Evolutionary conservation across 1,140 invertebrate genomes (phyloP).

Genomic region (Rhynchophorus ferrugineus): DNA sequence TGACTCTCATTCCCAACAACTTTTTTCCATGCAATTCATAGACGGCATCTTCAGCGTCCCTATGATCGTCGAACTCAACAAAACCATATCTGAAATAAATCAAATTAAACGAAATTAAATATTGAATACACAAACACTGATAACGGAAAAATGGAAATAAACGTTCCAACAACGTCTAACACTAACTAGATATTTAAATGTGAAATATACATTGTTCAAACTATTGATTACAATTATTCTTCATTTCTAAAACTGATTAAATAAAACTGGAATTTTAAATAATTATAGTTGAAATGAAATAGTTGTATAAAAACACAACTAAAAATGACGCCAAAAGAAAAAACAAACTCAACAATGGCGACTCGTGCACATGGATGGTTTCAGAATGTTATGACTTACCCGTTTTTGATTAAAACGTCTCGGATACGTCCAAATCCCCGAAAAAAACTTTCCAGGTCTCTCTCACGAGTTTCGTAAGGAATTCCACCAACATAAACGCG

Average conservation of each 20-base stretch:
- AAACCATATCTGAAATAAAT: slow-evolving; percentile 71
- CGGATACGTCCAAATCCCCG: slow-evolving; percentile 18
- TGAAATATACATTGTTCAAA: too few species aligned
- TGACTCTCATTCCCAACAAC: slow-evolving; percentile 83
- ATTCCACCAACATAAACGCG: slow-evolving; percentile 22
- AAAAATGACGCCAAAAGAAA: too few species aligned
- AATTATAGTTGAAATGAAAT: too few species aligned
- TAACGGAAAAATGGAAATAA: neutral
- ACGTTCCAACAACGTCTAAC: neutral
- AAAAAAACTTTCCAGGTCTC: slow-evolving; percentile 21
- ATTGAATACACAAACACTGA: neutral
- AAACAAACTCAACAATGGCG: neutral
- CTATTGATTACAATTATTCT: too few species aligned
- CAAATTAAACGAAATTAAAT: neutral
- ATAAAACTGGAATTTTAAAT: too few species aligned
- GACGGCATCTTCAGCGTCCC: slow-evolving; percentile 95
- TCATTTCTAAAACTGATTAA: too few species aligned
- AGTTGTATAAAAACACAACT: too few species aligned
- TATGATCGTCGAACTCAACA: slow-evolving; percentile 95
- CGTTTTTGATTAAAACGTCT: slow-evolving; percentile 21
- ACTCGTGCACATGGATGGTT: slow-evolving; percentile 8
- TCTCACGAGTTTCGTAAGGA: slow-evolving; percentile 21
- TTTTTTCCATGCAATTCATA: slow-evolving; percentile 95
- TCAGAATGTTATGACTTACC: slow-evolving; percentile 8
- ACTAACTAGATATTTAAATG: too few species aligned